Evolutionary conservation across 2,113 vertebrate genomes (phyloP), one percentile per base, ranked within the genome.

Genomic region (Xyliphius kryptos): DNA sequence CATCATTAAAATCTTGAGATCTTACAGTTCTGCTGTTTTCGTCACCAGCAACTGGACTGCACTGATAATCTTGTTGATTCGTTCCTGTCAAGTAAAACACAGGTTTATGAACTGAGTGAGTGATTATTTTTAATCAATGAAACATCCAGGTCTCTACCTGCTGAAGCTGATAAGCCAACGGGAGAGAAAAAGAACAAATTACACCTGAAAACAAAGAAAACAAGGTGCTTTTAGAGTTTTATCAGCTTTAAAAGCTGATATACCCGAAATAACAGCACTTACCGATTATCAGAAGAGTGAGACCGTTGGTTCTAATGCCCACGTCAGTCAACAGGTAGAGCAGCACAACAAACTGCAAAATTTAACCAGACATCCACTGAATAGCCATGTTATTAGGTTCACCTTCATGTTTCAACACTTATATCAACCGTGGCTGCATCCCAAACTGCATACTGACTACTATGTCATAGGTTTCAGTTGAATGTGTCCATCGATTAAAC

Each of bases 281-380:
- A 96, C 93, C 90, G 8, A 86, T 75, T 54, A 94, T 91, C 60
- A 94, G 71, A 70, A 95, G 85, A 43, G 92, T 94, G 67, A 95
- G 81, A 56, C 92, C 92, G 3, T 88, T 92, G 78, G 86, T 87
- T 32, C 84, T 62, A 2, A 89, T 74, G 1, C 93, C 93, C 15
- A 94, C 86, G 10, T 88, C 90, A 12, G 86, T 89, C 81, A 96
- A 64, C 81, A 94, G 77, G 79, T 93, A 95, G 79, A 94, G 89
- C 49, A 96, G 78, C 57, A 85, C 71, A 16, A 87, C 77, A 61
- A 96, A 90, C 93, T 96, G 78, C 7, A 44, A 61, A 47, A 62
- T 9, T 65, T n/a, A 54, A 50, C 17, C 38, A 67, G 13, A 13
- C 10, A 5, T 40, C 38, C 19, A 11, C 11, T 13, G 2, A 14